Conservation (phyloP, 2,888 invertebrate genomes). For the Lasioglossum malachurum region DNA sequence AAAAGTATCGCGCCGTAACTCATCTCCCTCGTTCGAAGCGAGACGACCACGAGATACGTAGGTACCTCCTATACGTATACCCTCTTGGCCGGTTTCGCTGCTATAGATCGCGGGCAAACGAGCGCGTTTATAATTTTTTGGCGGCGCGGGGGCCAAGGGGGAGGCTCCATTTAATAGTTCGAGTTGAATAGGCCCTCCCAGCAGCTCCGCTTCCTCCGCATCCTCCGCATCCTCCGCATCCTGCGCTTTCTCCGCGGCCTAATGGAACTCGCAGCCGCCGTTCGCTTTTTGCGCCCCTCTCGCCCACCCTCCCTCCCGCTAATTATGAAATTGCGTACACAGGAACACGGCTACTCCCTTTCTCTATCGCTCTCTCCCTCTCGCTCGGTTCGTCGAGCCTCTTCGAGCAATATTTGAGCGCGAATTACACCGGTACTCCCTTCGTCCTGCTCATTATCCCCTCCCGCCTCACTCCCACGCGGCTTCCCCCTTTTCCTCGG, state of each 20-base stretch:
- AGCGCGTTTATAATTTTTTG: constrained; percentile 68
- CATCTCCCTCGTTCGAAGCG: constrained; percentile 15
- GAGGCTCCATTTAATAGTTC: constrained; percentile 49
- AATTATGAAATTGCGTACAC: constrained; percentile 71
- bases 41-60: background rate
- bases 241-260: constrained; percentile 35
- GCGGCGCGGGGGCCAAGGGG: background rate
- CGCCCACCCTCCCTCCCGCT: constrained; percentile 24
- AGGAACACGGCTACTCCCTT: constrained; percentile 53
- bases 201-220: background rate
- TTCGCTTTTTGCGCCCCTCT: constrained; percentile 57
- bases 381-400: background rate
- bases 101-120: constrained; percentile 47
- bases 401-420: constrained; percentile 68
- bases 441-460: constrained; percentile 76
- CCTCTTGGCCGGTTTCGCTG: background rate
- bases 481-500: constrained; percentile 14
- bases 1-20: constrained; percentile 41
- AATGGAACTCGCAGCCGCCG: constrained; percentile 59
- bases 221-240: background rate
- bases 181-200: constrained; percentile 49
- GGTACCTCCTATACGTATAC: background rate
- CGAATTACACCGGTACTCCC: constrained; percentile 75
- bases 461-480: constrained; percentile 28
- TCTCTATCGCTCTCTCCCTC: background rate